Base-by-base conservation (phyloP, 2,888 invertebrate genomes). In the Adelphocoris suturalis region DNA sequence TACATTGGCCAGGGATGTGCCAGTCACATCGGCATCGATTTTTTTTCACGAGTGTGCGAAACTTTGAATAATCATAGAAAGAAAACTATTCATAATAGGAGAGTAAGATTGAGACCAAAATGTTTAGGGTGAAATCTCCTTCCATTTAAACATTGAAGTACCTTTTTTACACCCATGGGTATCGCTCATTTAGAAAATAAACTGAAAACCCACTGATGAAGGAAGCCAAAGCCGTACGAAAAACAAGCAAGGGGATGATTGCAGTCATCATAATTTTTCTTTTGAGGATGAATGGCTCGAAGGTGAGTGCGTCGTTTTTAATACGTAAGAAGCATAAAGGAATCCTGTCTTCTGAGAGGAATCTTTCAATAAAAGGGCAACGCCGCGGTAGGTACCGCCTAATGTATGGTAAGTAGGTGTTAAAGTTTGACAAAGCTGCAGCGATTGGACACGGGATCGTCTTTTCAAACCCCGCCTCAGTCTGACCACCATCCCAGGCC, bases 381-480 rank as follows among this genome's bases (percentile, higher is more conserved):
- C 88, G 89, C 89, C 23, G 89, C 89, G 89, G 89, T 89, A 89
- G 89, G 89, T 82, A 82, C 76, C 82, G 19, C 82, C 89, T 90
- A 90, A 90, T 90, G 86, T 90, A 90, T 90, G 90, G 90, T 90
- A 90, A 90, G 90, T 90, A 90, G 90, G 90, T 90, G 90, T 90
- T 90, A 90, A 89, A 89, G 89, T 89, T 88, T 89, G 89, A 89
- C 89, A 89, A 89, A 89, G 89, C 89, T 84, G 52, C 82, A 81
- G 82, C 81, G 89, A 89, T 89, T 89, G 89, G 89, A 82, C 89
- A 89, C 89, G 89, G 89, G 89, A 47, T 52, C 88, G 88, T 78
- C 76, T 78, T 78, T 88, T 88, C 78, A 88, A 75, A 75, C 61
- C 86, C 86, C 75, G 13, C 85, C 57, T 46, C 85, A n/a, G n/a